Conservation (phyloP, 2,113 vertebrate genomes). For the Felis chaus region DNA sequence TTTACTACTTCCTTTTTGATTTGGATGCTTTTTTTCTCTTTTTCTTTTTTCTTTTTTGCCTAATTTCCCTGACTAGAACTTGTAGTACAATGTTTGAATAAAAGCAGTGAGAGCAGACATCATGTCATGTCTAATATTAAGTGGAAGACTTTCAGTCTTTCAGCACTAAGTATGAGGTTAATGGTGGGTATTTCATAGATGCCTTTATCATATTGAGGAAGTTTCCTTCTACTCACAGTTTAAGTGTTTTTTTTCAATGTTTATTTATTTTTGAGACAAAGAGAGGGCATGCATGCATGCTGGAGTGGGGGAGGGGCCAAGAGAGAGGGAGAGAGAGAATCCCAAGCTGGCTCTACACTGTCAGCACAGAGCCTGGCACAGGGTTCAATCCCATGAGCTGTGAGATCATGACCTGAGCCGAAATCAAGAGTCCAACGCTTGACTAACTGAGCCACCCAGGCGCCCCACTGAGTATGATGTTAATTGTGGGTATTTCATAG, state of each 20-base stretch:
- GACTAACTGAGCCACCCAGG: too few species aligned
- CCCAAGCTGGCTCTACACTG: too few species aligned
- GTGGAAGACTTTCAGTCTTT: neutral
- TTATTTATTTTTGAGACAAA: too few species aligned
- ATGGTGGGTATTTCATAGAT: neutral
- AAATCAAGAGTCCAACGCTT: too few species aligned
- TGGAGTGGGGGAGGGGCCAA: too few species aligned
- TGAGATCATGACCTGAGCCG: too few species aligned
- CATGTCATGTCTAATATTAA: neutral
- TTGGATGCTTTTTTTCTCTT: neutral
- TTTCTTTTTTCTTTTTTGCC: neutral
- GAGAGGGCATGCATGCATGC: too few species aligned
- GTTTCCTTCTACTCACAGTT: neutral
- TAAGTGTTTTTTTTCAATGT: neutral
- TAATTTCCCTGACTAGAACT: neutral
- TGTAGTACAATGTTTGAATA: neutral
- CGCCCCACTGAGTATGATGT: neutral
- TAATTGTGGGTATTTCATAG: neutral
- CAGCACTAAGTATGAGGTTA: neutral
- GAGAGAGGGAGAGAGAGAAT: too few species aligned
- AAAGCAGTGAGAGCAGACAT: neutral
- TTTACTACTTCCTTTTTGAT: conserved; percentile 13
- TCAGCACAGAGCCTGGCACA: too few species aligned
- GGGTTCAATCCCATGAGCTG: too few species aligned
- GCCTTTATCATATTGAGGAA: neutral